Conservation (phyloP, 37 sponge, comb jelly and placozoan genomes). For the Spongia lamella region DNA sequence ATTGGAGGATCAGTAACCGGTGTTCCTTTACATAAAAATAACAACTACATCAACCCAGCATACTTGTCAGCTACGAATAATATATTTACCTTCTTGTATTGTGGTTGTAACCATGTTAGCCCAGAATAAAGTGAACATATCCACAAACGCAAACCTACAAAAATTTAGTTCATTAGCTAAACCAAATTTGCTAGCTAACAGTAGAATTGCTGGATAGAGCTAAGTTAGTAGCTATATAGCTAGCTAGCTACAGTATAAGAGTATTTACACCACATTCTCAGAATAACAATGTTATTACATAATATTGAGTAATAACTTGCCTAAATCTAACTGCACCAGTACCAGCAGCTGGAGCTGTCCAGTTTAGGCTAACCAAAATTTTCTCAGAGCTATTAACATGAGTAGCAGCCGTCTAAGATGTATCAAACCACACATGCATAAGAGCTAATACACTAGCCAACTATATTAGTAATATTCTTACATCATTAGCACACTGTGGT, state of each 20-base stretch:
- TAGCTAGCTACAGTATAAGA: not conserved
- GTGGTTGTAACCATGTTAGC: not conserved
- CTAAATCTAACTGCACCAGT: slow-evolving; percentile 29
- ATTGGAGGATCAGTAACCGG: no score
- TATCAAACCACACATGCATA: no score
- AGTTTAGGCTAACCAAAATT: slow-evolving; percentile 2
- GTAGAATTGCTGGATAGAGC: not conserved
- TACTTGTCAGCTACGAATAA: no score
- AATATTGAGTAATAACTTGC: not conserved
- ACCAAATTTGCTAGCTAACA: no score
- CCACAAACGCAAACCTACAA: slow-evolving; percentile 20
- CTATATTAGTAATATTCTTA: no score
- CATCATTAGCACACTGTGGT: no score
- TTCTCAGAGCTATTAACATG: slow-evolving; percentile 8
- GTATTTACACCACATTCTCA: not conserved
- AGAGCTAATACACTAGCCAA: no score
- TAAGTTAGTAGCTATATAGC: not conserved
- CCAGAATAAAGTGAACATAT: slow-evolving; percentile 3
- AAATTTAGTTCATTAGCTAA: no score
- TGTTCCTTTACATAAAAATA: no score
- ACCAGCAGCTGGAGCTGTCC: slow-evolving; percentile 38
- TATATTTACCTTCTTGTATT: slow-evolving; percentile 2
- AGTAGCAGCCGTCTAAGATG: slow-evolving; percentile 27
- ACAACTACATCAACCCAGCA: no score
- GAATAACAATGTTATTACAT: not conserved